Conservation (phyloP, 2,797 vertebrate genomes). For the Lithobates pipiens region DNA sequence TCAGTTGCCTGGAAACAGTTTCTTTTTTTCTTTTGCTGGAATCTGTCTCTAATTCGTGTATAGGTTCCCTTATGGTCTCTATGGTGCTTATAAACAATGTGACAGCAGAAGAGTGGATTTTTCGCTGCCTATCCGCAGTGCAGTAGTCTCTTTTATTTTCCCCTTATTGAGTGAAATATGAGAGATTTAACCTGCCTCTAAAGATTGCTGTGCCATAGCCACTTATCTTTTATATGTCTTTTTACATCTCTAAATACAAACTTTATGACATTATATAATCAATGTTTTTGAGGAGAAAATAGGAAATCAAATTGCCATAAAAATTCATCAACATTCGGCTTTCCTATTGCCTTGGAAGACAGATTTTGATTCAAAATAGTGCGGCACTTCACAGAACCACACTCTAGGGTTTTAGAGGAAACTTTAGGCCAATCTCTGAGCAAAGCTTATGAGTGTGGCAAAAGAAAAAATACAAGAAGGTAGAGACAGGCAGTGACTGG, state of each 20-base stretch:
- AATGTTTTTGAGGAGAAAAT: constrained; percentile 40
- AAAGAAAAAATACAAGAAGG: neutral
- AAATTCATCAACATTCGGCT: constrained; percentile 47
- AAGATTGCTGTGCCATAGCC: constrained; percentile 24
- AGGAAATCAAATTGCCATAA: constrained; percentile 45
- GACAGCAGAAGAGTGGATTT: neutral
- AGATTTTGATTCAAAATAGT: neutral
- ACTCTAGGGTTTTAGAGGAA: constrained; percentile 2
- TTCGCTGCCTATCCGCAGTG: constrained; percentile 15
- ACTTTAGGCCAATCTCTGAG: neutral
- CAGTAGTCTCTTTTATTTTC: constrained; percentile 17
- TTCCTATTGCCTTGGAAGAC: constrained; percentile 26
- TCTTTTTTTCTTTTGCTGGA: neutral
- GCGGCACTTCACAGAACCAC: neutral
- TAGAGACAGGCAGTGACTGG: neutral
- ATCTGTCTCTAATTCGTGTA: neutral
- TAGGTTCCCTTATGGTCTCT: neutral
- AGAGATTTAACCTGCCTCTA: constrained; percentile 43
- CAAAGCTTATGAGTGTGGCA: neutral
- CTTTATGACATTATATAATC: constrained; percentile 52
- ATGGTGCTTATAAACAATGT: neutral
- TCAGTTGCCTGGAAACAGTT: neutral
- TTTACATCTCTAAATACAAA: constrained; percentile 57
- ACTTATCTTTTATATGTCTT: constrained; percentile 59
- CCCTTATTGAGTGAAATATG: constrained; percentile 49